Base-by-base conservation (phyloP, 2,888 invertebrate species). In the Meandrusa payeni region DNA sequence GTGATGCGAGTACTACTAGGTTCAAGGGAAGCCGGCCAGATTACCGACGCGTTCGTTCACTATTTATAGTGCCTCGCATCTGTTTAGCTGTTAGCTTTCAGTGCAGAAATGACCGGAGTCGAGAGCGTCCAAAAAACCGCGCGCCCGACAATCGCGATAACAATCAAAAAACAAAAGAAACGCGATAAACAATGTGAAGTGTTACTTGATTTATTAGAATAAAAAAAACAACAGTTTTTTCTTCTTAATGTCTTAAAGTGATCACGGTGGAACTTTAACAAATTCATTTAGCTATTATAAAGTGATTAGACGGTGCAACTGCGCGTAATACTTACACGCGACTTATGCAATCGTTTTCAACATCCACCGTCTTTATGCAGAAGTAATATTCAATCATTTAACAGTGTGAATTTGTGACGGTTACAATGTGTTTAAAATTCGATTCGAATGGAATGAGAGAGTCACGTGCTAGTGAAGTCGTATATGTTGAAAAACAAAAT, bases 21-120 rank as follows among this genome's bases (percentile, higher is more conserved):
- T 87, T 87, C 87, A 87, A 87, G 87, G 87, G 85, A 77, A 87
- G 70, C 86, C 75, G 68, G 81, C 80, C 71, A 70, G 68, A 77
- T 74, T 71, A 76, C 76, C 73, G 76, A 76, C 79, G 80, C 78
- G 76, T 76, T 80, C 76, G 64, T 69, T 64, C 76, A 76, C 86
- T 87, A 87, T 86, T 87, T 77, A 83, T 87, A 87, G 83, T 73
- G 64, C 58, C 70, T 70, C 69, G 66, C 72, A 68, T 79, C 80
- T 83, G 83, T 83, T 85, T 76, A 76, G 76, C 75, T 71, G 76
- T 73, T 77, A 61, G 77, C 64, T 75, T 76, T 78, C 83, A 86
- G 86, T 87, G 72, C 80, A 81, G 79, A 83, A 71, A 83, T 82
- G 86, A 77, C 72, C 82, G 81, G 80, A 74, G 75, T 63, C 78